Evolutionary conservation across 2,888 invertebrate species (phyloP), one percentile per base, ranked within the genome.

Genomic region (Tenthredo amoena): DNA sequence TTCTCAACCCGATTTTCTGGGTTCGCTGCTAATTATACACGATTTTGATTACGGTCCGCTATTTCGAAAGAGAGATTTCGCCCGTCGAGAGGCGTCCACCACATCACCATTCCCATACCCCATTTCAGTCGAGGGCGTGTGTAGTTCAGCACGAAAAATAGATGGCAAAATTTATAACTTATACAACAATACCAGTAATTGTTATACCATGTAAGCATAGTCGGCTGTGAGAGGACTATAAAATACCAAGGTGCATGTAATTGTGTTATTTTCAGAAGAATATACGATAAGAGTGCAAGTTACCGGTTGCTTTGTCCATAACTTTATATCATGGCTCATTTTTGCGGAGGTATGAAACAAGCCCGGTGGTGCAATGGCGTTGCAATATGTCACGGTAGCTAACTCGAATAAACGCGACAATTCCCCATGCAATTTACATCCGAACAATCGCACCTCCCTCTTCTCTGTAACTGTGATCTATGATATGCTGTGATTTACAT

Each of bases 31-130:
- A 74, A 43, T 74, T 74, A 74, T 74, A 74, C 72, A 74, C 72
- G n/a, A 43, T 43, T 74, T 74, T 74, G 72, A 74, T 74, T 74
- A 43, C 72, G 43, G 72, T 40, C 43, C 10, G 72, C n/a, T 74
- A 74, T 74, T 74, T 43, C 40, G n/a, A 74, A 40, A 74, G 43
- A 40, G 72, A 74, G 21, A 74, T 43, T 43, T 43, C 43, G 4
- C 43, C 21, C 7, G 71, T 15, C 4, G 34, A 71, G 37, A 15
- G 71, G 15, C 37, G 26, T 10, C 21, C 10, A 62, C 62, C 62
- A 26, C 62, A 31, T 71, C 7, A 31, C 71, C 40, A 43, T 74
- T 74, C n/a, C 43, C 21, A 43, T 43, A 74, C 43, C 72, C 72
- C 72, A 74, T 74, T 74, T 26, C 12, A 37, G 26, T 43, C 15